A percentile compares a stretch with the other conserved stretches of the same genome.
These are phyloP conservation scores for Trichogramma dendrolimi DNA, from an alignment of 2,888 invertebrate species.

Conservation along the genomic window DNA sequence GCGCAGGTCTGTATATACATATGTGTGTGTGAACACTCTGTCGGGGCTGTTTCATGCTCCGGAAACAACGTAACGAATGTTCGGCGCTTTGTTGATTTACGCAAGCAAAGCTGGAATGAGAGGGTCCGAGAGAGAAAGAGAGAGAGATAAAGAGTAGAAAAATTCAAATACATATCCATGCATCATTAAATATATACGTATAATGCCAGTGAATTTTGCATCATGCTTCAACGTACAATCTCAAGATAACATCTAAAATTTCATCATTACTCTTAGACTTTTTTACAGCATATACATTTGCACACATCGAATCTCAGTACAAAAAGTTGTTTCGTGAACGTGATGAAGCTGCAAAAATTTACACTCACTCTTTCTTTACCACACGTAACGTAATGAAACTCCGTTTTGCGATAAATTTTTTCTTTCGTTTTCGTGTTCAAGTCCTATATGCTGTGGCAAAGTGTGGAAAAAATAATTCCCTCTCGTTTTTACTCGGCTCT, in stretches of 20 bases:
- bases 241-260: too few relatives aligned
- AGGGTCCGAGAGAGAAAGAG: too few relatives aligned
- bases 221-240: too few relatives aligned
- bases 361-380: background rate
- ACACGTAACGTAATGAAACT: background rate
- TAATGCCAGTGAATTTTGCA: too few relatives aligned
- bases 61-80: conserved; percentile 45
- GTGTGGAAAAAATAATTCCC: conserved; percentile 13
- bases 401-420: background rate
- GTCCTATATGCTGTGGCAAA: background rate
- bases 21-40: background rate
- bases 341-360: conserved; percentile 18
- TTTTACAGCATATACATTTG: conserved; percentile 28
- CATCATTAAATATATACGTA: too few relatives aligned
- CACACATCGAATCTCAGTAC: conserved; percentile 13
- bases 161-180: too few relatives aligned
- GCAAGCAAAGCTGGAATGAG: conserved; percentile 17
- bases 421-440: background rate
- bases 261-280: too few relatives aligned
- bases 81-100: conserved; percentile 47
- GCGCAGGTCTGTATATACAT: background rate
- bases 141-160: too few relatives aligned
- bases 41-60: conserved; percentile 44
- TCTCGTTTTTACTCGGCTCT: background rate
- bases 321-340: background rate